A percentile compares a stretch with the other conserved stretches of the same genome.
Conservation (phyloP, 2,888 invertebrate species). For the Zelleria hepariella region DNA sequence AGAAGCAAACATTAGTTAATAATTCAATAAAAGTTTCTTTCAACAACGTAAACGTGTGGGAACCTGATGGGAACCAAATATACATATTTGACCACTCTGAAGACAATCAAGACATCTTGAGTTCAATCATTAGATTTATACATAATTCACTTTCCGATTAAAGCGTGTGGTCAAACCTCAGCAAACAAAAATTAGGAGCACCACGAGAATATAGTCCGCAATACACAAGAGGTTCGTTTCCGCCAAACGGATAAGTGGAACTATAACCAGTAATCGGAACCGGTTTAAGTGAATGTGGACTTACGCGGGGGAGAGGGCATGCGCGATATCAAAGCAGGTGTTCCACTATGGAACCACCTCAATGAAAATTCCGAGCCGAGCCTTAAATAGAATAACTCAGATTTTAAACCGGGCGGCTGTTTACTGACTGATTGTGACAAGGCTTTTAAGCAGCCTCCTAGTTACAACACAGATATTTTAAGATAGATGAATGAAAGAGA, state of each 20-base stretch:
- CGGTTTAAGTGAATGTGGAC: constrained; percentile 66
- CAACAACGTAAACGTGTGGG: not conserved
- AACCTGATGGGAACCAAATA: too few species aligned
- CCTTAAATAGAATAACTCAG: constrained; percentile 48
- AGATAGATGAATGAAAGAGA: not conserved
- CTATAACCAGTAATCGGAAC: constrained; percentile 69
- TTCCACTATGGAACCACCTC: constrained; percentile 55
- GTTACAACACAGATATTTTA: too few species aligned
- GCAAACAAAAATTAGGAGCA: not conserved
- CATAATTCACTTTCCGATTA: too few species aligned
- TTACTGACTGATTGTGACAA: not conserved
- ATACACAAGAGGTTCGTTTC: constrained; percentile 46
- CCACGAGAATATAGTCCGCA: not conserved
- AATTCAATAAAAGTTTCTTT: not conserved
- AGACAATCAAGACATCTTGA: not conserved
- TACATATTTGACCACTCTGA: too few species aligned
- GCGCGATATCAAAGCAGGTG: constrained; percentile 69
- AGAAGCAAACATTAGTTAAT: constrained; percentile 9
- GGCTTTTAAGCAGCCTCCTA: too few species aligned
- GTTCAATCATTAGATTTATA: too few species aligned
- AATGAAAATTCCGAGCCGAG: constrained; percentile 62
- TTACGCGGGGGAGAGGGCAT: constrained; percentile 62
- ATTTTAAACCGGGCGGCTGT: constrained; percentile 22
- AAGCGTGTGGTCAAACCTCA: not conserved
- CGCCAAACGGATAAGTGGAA: constrained; percentile 67